A percentile compares a stretch with the other conserved stretches of the same genome.
phyloP scores from a whole-genome alignment of 2,113 vertebrate genomes.

The Arvicanthis niloticus region DNA sequence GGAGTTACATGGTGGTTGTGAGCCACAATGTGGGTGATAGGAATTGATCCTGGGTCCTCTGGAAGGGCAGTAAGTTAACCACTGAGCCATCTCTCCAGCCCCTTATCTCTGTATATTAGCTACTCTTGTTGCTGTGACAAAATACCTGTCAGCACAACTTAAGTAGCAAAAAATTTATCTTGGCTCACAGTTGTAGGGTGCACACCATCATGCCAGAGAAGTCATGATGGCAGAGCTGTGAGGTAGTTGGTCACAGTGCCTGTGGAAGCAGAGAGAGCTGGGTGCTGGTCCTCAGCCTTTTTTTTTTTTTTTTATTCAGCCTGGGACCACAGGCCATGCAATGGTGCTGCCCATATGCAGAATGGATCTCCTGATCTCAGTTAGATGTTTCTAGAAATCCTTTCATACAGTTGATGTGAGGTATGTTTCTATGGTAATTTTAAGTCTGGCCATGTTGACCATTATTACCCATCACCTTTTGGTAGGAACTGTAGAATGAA shows the following conservation, averaged over 20 bases:
- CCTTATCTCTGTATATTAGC: not conserved
- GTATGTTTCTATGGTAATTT: not conserved
- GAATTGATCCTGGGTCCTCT: not conserved
- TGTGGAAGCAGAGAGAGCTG: not conserved
- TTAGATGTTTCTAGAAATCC: not conserved
- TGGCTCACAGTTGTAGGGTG: not conserved
- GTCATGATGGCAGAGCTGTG: not conserved
- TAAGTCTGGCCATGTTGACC: not conserved
- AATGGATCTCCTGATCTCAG: not conserved
- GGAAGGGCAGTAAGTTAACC: not conserved
- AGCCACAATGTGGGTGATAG: not conserved
- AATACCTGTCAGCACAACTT: not conserved
- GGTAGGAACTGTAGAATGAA: not conserved
- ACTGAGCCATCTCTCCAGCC: not conserved
- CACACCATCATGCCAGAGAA: too few species aligned
- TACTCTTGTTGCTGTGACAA: not conserved
- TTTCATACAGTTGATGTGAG: not conserved
- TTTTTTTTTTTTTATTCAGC: not conserved
- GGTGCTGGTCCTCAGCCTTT: too few species aligned
- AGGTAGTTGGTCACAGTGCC: not conserved
- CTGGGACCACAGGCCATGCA: not conserved
- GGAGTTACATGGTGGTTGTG: not conserved
- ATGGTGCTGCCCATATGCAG: not conserved
- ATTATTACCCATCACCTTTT: not conserved
- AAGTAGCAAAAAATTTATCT: not conserved